phyloP scores from a whole-genome alignment of 1,140 invertebrate species.

The Eumaeus atala region DNA sequence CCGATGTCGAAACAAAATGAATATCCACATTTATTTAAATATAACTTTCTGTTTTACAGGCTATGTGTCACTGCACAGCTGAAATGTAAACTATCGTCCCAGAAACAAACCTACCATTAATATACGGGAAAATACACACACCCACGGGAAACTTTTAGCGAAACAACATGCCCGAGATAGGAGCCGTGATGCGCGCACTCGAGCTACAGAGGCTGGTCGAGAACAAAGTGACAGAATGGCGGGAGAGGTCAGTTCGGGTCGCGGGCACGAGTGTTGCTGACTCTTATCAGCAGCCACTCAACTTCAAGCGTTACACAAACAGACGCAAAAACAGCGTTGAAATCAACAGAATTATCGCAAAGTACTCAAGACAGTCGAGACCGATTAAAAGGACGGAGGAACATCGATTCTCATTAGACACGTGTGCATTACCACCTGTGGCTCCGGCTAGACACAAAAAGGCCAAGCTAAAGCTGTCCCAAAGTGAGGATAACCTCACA shows the following conservation, averaged over 20 bases:
- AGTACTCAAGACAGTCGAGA: conserved; percentile 64
- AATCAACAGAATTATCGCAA: conserved; percentile 71
- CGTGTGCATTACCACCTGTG: conserved; percentile 37
- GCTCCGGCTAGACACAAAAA: conserved; percentile 54
- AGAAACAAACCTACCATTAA: not conserved
- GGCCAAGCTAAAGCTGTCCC: conserved; percentile 47
- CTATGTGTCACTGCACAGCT: not conserved
- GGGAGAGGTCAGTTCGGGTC: conserved; percentile 66
- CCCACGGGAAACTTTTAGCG: conserved; percentile 5
- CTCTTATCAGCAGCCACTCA: conserved; percentile 67
- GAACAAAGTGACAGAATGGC: conserved; percentile 69
- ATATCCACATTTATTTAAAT: too few relatives aligned
- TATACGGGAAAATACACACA: conserved; percentile 6
- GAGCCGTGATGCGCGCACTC: conserved; percentile 60
- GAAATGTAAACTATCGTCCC: not conserved
- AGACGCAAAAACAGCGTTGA: conserved; percentile 68
- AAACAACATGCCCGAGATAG: conserved; percentile 57
- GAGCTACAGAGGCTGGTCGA: conserved; percentile 65
- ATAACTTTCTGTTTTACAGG: not conserved
- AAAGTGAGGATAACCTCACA: conserved; percentile 58
- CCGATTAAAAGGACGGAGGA: conserved; percentile 52
- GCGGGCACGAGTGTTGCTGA: conserved; percentile 55
- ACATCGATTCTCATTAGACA: conserved; percentile 30
- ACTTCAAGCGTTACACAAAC: conserved; percentile 66
- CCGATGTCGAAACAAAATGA: too few relatives aligned